These are phyloP conservation scores for Astreopora myriophthalma DNA, from an alignment of 64 coral and sea anemone species.

Conservation along the genomic window DNA sequence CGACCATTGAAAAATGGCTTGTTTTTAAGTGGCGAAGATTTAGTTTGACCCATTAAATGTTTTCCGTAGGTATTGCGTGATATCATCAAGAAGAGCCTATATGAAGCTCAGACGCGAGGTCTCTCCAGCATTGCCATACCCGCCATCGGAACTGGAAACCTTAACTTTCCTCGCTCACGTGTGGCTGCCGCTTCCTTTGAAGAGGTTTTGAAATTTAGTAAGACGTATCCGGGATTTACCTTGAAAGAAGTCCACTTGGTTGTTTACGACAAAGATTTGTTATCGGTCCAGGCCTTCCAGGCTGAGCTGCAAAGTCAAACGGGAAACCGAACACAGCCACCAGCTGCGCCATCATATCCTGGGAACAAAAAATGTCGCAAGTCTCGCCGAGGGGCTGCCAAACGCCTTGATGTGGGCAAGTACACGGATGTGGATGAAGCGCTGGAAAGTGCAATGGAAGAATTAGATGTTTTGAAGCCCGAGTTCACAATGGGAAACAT, in stretches of 20 bases:
- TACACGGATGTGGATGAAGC: background rate
- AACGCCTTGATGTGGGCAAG: background rate
- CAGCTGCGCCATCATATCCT: background rate
- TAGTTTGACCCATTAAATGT: background rate
- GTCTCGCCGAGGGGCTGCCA: background rate
- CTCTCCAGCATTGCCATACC: slow-evolving; percentile 28
- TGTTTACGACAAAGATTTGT: slow-evolving; percentile 29
- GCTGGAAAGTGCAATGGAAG: background rate
- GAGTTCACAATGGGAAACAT: background rate
- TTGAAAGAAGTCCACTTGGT: slow-evolving; percentile 43
- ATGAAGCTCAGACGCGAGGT: slow-evolving; percentile 3
- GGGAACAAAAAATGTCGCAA: background rate
- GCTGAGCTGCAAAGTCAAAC: slow-evolving; percentile 1
- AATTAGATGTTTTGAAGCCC: background rate
- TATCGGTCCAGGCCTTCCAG: slow-evolving; percentile 45
- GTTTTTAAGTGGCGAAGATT: too few species aligned
- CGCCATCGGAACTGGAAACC: slow-evolving; percentile 61
- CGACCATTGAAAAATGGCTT: too few species aligned
- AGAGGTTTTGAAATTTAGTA: slow-evolving; percentile 37
- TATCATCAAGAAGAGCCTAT: slow-evolving; percentile 37
- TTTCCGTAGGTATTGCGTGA: slow-evolving; percentile 3
- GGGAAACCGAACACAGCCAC: background rate
- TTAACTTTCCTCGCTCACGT: slow-evolving; percentile 21
- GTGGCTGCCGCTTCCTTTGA: slow-evolving; percentile 54
- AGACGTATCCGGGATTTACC: background rate